phyloP scores from a whole-genome alignment of 2,797 vertebrate species.

The Myotis planiceps region DNA sequence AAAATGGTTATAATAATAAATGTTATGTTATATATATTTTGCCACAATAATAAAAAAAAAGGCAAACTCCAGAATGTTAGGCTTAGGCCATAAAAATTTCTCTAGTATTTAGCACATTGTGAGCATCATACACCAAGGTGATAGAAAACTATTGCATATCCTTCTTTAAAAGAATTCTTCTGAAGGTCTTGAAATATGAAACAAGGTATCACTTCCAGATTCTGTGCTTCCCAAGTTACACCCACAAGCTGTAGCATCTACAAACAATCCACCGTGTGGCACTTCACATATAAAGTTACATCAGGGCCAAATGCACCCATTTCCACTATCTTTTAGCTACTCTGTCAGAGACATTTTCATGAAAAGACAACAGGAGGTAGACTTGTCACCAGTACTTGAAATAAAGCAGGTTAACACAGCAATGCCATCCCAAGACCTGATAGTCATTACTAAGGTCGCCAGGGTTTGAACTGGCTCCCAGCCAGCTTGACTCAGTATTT shows the following conservation, averaged over 20 bases:
- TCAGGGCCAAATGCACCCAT: neutral
- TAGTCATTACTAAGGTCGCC: neutral
- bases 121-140: neutral
- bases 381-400: neutral
- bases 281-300: neutral
- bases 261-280: neutral
- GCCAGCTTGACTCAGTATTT: neutral
- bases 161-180: neutral
- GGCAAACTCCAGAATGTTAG: neutral
- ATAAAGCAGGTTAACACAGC: neutral
- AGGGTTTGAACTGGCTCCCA: neutral
- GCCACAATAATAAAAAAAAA: neutral
- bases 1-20: neutral
- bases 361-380: neutral
- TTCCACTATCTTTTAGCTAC: neutral
- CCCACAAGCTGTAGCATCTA: neutral
- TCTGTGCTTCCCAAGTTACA: neutral
- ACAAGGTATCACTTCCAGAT: neutral
- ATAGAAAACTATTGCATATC: neutral
- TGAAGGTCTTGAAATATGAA: slow-evolving; percentile 1
- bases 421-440: neutral
- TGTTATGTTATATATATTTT: neutral
- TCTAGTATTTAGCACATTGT: neutral
- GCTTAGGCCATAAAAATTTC: neutral
- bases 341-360: neutral